These are phyloP conservation scores for Zaprionus ghesquierei DNA, from an alignment of 1,140 invertebrate genomes.

Conservation along the genomic window DNA sequence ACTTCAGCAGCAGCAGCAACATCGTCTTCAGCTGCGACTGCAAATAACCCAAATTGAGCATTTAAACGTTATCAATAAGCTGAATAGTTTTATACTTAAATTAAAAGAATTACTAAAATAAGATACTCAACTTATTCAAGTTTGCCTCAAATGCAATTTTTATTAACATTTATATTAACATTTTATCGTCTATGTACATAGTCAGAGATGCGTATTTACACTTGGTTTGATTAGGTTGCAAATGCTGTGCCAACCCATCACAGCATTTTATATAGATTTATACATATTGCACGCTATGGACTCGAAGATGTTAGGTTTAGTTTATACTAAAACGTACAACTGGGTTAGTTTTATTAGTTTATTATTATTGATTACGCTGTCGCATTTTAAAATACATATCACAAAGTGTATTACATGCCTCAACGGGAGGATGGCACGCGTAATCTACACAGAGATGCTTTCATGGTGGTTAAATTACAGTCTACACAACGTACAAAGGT, in stretches of 20 bases:
- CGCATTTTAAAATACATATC: constrained; percentile 61
- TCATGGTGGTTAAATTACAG: constrained; percentile 17
- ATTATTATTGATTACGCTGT: constrained; percentile 39
- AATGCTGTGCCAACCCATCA: neutral
- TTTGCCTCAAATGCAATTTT: constrained; percentile 5
- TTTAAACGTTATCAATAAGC: neutral
- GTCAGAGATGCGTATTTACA: constrained; percentile 1
- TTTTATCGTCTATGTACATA: constrained; percentile 3
- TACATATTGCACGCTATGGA: constrained; percentile 24
- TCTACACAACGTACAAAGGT: constrained; percentile 24
- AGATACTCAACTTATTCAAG: neutral
- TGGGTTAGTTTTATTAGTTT: constrained; percentile 38
- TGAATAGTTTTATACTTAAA: neutral
- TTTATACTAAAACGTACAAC: constrained; percentile 34
- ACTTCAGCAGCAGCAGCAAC: neutral
- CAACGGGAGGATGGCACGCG: constrained; percentile 1
- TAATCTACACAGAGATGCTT: constrained; percentile 24
- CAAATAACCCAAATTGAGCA: neutral
- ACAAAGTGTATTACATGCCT: constrained; percentile 47
- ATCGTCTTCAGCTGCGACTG: neutral
- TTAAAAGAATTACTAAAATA: neutral
- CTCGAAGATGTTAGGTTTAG: constrained; percentile 29
- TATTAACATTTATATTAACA: constrained; percentile 10
- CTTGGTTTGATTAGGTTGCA: neutral
- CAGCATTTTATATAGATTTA: constrained; percentile 16